Conservation (phyloP, 2,888 invertebrate species). For the Smittia sp. region DNA sequence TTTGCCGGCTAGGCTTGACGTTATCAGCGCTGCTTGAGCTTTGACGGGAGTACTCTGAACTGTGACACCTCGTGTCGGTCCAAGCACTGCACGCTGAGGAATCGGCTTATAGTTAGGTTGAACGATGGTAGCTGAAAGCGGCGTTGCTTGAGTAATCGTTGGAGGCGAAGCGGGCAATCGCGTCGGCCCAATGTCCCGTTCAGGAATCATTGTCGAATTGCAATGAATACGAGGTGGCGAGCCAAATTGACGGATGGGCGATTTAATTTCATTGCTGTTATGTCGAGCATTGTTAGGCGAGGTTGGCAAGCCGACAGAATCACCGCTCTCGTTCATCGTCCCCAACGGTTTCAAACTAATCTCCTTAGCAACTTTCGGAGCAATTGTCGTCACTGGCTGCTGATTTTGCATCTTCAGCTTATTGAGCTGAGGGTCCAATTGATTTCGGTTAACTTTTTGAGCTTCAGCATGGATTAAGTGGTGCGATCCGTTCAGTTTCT, state of each 20-base stretch:
- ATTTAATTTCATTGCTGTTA: conserved; percentile 40
- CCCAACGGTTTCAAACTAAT: conserved; percentile 55
- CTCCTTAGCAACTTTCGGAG: conserved; percentile 54
- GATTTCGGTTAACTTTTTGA: conserved; percentile 27
- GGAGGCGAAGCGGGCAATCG: conserved; percentile 34
- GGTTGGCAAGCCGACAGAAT: conserved; percentile 54
- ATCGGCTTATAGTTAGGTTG: conserved; percentile 40
- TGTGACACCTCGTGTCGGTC: conserved; percentile 58
- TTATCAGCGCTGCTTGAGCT: conserved; percentile 61
- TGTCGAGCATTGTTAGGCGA: conserved; percentile 46
- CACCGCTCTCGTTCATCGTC: conserved; percentile 53
- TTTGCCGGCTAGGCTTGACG: conserved; percentile 53
- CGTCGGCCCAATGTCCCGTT: conserved; percentile 43
- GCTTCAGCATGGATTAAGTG: conserved; percentile 37
- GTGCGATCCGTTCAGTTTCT: conserved; percentile 4
- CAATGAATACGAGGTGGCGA: conserved; percentile 34
- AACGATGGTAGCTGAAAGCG: conserved; percentile 34
- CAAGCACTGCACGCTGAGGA: conserved; percentile 52
- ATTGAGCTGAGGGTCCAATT: background rate
- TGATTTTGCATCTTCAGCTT: conserved; percentile 33
- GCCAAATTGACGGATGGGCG: conserved; percentile 30
- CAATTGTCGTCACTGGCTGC: conserved; percentile 45
- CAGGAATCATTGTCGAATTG: conserved; percentile 43
- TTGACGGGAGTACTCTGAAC: conserved; percentile 63
- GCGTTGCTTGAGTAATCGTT: conserved; percentile 36